Base-by-base conservation (phyloP, 2,113 vertebrate genomes). In the Phylloscopus trochilus region DNA sequence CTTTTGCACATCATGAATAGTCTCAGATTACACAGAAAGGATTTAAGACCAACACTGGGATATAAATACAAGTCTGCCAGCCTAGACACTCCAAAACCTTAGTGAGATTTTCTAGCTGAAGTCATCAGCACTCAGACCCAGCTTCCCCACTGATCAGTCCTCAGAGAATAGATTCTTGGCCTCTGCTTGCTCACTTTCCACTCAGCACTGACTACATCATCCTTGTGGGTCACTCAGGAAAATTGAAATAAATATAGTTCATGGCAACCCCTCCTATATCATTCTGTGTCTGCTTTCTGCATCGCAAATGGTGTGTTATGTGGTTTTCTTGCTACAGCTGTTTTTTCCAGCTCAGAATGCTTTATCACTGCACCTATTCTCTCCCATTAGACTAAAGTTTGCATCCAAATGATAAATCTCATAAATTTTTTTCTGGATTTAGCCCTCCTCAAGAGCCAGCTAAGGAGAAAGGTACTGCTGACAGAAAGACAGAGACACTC, bases 121-220 rank as follows among this genome's bases (percentile, higher is more conserved):
- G 62, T 93, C 90, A 87, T 84, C 44, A 89, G 60, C 52, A 58
- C 52, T 78, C 81, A 91, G 49, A 41, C 19, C 5, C 19, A 60
- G n/a, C 47, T 82, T 17, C n/a, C 35, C 24, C 58, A 60, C 49
- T 60, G 52, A 79, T 59, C 62, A 72, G 49, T 52, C 74, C 58
- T 72, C 37, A 56, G 78, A 89, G 83, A 82, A 93, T n/a, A 85
- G 80, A 89, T 82, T 72, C 53, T 72, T 90, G 84, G 87, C 49
- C 87, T 91, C 78, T 87, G 24, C 53, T 73, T 72, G 11, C 53
- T 94, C 70, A 49, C 49, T 93, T 93, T 95, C 62, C 82, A 82
- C 81, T 95, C 90, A 91, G 84, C 33, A 73, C 53, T 72, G 84
- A 92, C 92, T 96, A 89, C 69, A 75, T 90, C 84, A 90, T 91